Percentiles rank a stretch among this genome's conserved stretches.
phyloP scores from a whole-genome alignment of 1,140 invertebrate genomes.

The Cydia splendana region DNA sequence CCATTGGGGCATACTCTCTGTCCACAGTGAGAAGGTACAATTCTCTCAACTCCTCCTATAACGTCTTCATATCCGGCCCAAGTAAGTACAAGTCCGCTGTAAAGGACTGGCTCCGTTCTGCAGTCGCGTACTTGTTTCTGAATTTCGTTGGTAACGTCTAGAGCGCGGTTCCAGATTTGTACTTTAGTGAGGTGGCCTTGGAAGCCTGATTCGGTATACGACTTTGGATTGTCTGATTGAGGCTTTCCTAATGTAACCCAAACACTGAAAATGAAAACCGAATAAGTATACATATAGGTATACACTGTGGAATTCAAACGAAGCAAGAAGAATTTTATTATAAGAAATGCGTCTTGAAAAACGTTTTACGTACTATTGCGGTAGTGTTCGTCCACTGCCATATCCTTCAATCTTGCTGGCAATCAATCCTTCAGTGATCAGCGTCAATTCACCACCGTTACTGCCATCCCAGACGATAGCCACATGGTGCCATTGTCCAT shows the following conservation, averaged over 20 bases:
- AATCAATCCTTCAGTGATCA: constrained; percentile 96
- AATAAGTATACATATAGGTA: neutral
- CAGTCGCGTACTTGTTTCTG: constrained; percentile 96
- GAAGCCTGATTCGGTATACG: constrained; percentile 93
- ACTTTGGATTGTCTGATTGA: constrained; percentile 85
- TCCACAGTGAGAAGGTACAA: constrained; percentile 94
- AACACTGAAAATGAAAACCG: constrained; percentile 82
- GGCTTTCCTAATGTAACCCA: constrained; percentile 96
- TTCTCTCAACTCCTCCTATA: constrained; percentile 92
- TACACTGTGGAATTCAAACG: constrained; percentile 26
- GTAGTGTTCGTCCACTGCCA: constrained; percentile 87
- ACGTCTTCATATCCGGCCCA: constrained; percentile 96
- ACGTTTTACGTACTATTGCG: constrained; percentile 85
- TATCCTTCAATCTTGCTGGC: constrained; percentile 94
- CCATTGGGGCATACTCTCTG: constrained; percentile 92
- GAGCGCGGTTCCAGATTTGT: constrained; percentile 94
- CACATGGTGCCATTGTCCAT: constrained; percentile 98
- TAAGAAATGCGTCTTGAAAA: constrained; percentile 9
- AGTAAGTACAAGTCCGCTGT: constrained; percentile 90
- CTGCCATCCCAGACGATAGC: constrained; percentile 96
- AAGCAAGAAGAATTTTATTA: constrained; percentile 13
- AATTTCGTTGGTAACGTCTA: constrained; percentile 95
- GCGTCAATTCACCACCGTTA: constrained; percentile 89
- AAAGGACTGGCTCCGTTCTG: constrained; percentile 94
- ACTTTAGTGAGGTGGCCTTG: constrained; percentile 96